phyloP scores from a whole-genome alignment of 2,888 invertebrate genomes.

The Agrotis segetum region DNA sequence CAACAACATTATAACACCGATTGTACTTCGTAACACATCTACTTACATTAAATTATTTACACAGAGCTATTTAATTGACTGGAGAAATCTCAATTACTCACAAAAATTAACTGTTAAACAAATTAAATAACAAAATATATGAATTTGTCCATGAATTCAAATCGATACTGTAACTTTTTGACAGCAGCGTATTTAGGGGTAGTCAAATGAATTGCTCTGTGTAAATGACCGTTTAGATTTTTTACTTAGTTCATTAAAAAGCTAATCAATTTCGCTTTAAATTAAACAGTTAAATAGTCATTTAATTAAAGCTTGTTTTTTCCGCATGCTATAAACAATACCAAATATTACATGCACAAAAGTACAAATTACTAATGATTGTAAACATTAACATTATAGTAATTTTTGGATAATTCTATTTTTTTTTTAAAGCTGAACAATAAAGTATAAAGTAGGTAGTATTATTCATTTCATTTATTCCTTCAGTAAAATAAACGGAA shows the following conservation, averaged over 20 bases:
- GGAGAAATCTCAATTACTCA: too few relatives aligned
- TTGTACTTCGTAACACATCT: not conserved
- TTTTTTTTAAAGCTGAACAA: too few relatives aligned
- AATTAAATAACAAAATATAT: not conserved
- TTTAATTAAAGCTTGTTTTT: slow-evolving; percentile 34
- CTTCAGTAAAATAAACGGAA: too few relatives aligned
- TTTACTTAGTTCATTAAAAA: slow-evolving; percentile 12
- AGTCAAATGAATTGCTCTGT: not conserved
- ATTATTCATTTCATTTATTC: too few relatives aligned
- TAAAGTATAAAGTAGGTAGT: too few relatives aligned
- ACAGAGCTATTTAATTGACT: slow-evolving; percentile 9
- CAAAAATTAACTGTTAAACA: not conserved
- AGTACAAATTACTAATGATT: not conserved
- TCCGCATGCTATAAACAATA: slow-evolving; percentile 43
- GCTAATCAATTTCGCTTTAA: slow-evolving; percentile 13
- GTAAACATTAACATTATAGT: too few relatives aligned
- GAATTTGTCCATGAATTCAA: not conserved
- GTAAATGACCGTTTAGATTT: not conserved
- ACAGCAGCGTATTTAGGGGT: not conserved
- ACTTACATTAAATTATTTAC: not conserved
- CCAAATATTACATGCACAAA: slow-evolving; percentile 43
- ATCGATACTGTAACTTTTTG: not conserved
- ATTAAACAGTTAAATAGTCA: slow-evolving; percentile 15
- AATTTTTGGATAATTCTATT: too few relatives aligned
- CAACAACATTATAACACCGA: slow-evolving; percentile 58